Conservation (phyloP, 2,797 vertebrate genomes). For the Gobionotothen gibberifrons region DNA sequence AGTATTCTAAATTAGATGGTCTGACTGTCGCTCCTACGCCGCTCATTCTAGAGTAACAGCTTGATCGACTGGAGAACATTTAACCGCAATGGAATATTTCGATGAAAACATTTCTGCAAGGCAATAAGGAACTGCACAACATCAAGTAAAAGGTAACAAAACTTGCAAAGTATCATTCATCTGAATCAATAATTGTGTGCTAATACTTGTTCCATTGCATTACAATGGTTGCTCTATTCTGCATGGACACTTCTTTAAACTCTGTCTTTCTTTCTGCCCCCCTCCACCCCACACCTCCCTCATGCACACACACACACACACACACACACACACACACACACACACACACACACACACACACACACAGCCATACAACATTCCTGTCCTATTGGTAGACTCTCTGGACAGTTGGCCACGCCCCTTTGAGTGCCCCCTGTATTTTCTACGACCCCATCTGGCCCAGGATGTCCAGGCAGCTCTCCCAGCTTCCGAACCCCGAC, state of each 20-base stretch:
- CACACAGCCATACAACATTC: slow-evolving; percentile 57
- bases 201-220: slow-evolving; percentile 6
- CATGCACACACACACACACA: background rate
- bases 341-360: too few relatives aligned
- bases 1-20: slow-evolving; percentile 50
- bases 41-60: slow-evolving; percentile 49
- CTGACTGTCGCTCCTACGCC: slow-evolving; percentile 59
- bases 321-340: too few relatives aligned
- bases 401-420: slow-evolving; percentile 55
- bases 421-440: slow-evolving; percentile 72
- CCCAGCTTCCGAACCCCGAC: slow-evolving; percentile 85
- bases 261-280: slow-evolving; percentile 24
- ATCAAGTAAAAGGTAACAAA: slow-evolving; percentile 65
- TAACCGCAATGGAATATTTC: slow-evolving; percentile 74
- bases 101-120: slow-evolving; percentile 63
- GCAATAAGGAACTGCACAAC: slow-evolving; percentile 56
- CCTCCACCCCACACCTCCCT: slow-evolving; percentile 16
- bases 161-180: slow-evolving; percentile 26
- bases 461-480: slow-evolving; percentile 86
- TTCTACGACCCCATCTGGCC: slow-evolving; percentile 64
- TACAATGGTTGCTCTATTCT: slow-evolving; percentile 48
- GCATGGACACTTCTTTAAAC: slow-evolving; percentile 52
- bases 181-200: slow-evolving; percentile 15
- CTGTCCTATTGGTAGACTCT: slow-evolving; percentile 68
- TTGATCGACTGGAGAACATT: slow-evolving; percentile 32